Evolutionary conservation across 2,888 invertebrate genomes (phyloP).

Genomic region (Euzophera pinguis): DNA sequence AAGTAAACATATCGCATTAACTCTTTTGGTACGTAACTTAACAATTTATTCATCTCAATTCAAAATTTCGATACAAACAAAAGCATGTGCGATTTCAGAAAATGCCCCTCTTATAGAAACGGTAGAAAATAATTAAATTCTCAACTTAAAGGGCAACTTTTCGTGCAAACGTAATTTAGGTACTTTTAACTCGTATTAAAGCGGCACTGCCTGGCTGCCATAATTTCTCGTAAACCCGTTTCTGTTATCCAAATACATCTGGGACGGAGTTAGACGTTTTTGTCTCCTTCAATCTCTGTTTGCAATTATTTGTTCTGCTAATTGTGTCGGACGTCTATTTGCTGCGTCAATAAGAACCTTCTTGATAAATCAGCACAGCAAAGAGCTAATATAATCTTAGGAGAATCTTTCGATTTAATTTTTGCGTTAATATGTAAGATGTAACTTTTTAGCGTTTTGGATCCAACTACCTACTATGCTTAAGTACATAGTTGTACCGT

Average conservation of each 20-base stretch:
- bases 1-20: too few relatives aligned
- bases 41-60: not conserved
- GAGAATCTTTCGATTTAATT: too few relatives aligned
- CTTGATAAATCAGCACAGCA: conserved; percentile 46
- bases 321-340: conserved; percentile 45
- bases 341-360: conserved; percentile 40
- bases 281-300: conserved; percentile 37
- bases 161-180: not conserved
- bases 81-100: not conserved
- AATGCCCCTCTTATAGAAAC: not conserved
- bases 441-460: too few relatives aligned
- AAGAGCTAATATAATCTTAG: conserved; percentile 23
- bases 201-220: conserved; percentile 11
- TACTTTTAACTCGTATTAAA: conserved; percentile 1
- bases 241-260: conserved; percentile 36
- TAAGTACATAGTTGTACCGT: too few relatives aligned
- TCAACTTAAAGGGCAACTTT: not conserved
- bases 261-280: conserved; percentile 39
- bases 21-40: too few relatives aligned
- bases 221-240: conserved; percentile 25
- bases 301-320: conserved; percentile 44
- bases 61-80: not conserved
- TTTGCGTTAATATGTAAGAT: too few relatives aligned
- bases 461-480: too few relatives aligned
- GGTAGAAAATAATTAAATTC: not conserved